A percentile compares a stretch with the other conserved stretches of the same genome.
These are phyloP conservation scores for Limulus polyphemus DNA, from an alignment of 2,888 invertebrate genomes.

Conservation along the genomic window DNA sequence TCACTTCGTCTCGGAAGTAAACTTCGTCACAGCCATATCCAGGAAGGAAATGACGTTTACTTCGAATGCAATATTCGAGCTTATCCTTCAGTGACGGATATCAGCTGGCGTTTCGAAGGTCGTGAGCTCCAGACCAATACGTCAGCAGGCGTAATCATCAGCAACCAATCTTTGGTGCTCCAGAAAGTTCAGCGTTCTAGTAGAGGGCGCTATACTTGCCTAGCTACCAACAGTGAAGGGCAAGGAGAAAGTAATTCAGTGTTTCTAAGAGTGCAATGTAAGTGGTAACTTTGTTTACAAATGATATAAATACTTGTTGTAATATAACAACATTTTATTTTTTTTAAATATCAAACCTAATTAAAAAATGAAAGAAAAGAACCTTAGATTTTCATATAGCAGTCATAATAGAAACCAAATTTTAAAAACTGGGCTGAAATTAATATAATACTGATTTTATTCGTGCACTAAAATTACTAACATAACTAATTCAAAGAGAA, in stretches of 20 bases:
- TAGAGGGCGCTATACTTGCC: constrained; percentile 25
- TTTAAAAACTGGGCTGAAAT: no score
- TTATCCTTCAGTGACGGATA: constrained; percentile 69
- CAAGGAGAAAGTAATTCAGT: constrained; percentile 20
- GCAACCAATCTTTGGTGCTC: constrained; percentile 80
- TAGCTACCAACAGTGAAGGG: constrained; percentile 24
- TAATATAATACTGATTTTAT: no score
- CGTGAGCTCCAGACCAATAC: constrained; percentile 32
- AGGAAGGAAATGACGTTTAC: constrained; percentile 83
- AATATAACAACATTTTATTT: no score
- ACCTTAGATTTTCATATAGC: no score
- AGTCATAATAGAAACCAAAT: no score
- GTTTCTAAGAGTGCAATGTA: constrained; percentile 19
- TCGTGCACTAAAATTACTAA: no score
- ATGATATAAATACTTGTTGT: no score
- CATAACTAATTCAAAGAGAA: no score
- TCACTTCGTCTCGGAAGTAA: constrained; percentile 68
- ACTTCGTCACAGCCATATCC: constrained; percentile 70
- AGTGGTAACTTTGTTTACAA: constrained; percentile 2
- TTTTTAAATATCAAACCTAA: no score
- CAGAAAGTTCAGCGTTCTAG: constrained; percentile 73
- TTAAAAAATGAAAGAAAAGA: no score
- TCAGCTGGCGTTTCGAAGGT: constrained; percentile 51
- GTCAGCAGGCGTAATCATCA: constrained; percentile 71
- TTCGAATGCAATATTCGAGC: constrained; percentile 83